A percentile compares a stretch with the other conserved stretches of the same genome.
These are phyloP conservation scores for Pedionomus torquatus DNA, from an alignment of 2,113 vertebrate genomes.

Conservation along the genomic window DNA sequence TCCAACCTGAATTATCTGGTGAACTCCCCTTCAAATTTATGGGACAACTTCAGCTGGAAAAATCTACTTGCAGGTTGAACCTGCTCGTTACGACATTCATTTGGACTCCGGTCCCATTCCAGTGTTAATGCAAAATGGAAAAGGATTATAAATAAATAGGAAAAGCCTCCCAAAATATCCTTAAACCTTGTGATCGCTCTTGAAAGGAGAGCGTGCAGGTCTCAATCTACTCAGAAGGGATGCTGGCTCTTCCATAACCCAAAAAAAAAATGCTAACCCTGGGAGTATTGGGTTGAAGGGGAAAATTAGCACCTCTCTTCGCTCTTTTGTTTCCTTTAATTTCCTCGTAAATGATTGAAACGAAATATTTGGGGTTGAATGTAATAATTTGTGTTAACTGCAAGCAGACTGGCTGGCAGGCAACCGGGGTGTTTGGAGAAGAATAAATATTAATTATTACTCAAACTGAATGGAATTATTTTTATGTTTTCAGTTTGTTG, in stretches of 20 bases:
- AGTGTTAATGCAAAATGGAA: neutral
- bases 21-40: neutral
- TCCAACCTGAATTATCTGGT: neutral
- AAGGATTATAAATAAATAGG: neutral
- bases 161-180: neutral
- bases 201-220: neutral
- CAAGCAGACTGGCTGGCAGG: conserved; percentile 9
- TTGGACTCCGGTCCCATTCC: neutral
- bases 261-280: neutral
- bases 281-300: neutral
- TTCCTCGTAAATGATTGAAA: neutral
- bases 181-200: neutral
- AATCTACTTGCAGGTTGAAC: neutral
- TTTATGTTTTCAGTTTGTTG: neutral
- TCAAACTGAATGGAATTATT: neutral
- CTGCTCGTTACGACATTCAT: neutral
- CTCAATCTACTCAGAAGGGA: neutral
- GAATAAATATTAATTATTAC: conserved; percentile 25
- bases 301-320: neutral
- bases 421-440: neutral
- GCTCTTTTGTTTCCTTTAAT: neutral
- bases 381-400: neutral
- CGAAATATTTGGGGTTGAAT: neutral
- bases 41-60: neutral
- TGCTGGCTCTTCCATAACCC: neutral